Conservation (phyloP, 2,113 vertebrate species). For the Protomyctophum bolini region DNA sequence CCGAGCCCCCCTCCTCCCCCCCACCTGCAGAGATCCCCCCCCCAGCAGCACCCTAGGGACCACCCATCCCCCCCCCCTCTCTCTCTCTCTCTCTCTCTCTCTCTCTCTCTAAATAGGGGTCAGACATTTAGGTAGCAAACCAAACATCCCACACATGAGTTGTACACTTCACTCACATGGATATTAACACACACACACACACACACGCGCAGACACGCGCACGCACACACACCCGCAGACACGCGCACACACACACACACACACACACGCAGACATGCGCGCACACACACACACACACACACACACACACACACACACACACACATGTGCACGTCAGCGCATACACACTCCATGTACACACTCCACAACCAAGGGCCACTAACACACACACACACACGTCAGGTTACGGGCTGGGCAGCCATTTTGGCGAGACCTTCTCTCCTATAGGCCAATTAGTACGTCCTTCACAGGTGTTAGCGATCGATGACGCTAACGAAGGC, state of each 20-base stretch:
- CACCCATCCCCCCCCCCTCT: constrained; percentile 41
- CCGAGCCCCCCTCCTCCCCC: constrained; percentile 13
- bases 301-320: background rate
- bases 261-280: background rate
- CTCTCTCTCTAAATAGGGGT: constrained; percentile 41
- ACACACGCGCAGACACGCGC: no score
- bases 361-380: constrained; percentile 40
- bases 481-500: no score
- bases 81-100: constrained; percentile 20
- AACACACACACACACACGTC: constrained; percentile 5
- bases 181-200: no score
- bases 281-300: background rate
- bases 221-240: no score
- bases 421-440: no score
- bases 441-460: no score
- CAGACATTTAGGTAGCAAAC: constrained; percentile 52
- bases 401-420: no score
- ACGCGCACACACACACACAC: background rate
- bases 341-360: constrained; percentile 1
- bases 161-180: no score
- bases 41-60: constrained; percentile 56
- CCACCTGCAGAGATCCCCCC: constrained; percentile 6
- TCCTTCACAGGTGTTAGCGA: no score
- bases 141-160: no score
- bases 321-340: background rate